Evolutionary conservation across 2,113 vertebrate species (phyloP).

Genomic region (Ammodytes marinus): DNA sequence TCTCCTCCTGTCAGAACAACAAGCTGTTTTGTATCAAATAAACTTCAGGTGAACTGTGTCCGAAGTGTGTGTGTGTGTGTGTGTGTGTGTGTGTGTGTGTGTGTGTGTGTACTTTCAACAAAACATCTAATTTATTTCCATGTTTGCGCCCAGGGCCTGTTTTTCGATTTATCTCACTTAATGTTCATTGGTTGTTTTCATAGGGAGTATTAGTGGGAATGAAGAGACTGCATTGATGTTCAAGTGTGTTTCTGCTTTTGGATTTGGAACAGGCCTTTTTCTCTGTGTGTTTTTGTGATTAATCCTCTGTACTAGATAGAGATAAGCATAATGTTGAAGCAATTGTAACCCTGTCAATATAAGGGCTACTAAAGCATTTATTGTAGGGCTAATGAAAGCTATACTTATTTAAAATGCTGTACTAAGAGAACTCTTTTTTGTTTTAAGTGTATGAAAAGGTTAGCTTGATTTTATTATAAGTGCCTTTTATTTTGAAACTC

Average conservation of each 20-base stretch:
- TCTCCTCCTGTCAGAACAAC: not conserved
- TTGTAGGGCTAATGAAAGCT: too few species aligned
- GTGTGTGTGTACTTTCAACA: constrained; percentile 17
- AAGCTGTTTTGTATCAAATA: constrained; percentile 35
- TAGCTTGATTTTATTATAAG: too few species aligned
- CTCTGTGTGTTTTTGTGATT: constrained; percentile 5
- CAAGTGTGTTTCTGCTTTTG: constrained; percentile 22
- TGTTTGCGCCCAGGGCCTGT: constrained; percentile 37
- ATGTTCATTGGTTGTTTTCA: constrained; percentile 8
- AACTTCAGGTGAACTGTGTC: constrained; percentile 30
- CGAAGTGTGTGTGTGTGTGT: constrained; percentile 4
- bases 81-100: not conserved
- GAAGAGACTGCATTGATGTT: constrained; percentile 27
- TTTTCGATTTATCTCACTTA: constrained; percentile 1
- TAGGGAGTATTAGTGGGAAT: constrained; percentile 10
- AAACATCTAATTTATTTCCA: constrained; percentile 41
- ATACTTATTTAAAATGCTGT: too few species aligned
- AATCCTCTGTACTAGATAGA: too few species aligned
- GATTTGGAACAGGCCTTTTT: constrained; percentile 28
- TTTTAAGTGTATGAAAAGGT: too few species aligned
- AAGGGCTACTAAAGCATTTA: too few species aligned
- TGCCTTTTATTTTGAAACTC: too few species aligned
- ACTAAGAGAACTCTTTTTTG: too few species aligned
- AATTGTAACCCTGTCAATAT: too few species aligned
- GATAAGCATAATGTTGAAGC: too few species aligned